Base-by-base conservation (phyloP, 2,888 invertebrate species). In the Pollenia labialis region DNA sequence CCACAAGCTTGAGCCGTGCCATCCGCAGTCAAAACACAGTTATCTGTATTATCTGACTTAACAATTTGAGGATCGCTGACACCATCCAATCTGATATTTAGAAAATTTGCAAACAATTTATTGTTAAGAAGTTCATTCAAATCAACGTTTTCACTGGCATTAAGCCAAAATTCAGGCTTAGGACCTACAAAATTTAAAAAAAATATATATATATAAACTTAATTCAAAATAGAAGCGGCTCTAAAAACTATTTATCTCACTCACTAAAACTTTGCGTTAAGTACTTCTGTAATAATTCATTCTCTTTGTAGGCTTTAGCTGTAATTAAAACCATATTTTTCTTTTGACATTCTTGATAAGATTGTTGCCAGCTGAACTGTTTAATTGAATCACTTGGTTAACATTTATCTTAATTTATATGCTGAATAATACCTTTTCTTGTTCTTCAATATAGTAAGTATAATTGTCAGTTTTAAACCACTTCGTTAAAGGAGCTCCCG, bases 391-490 rank as follows among this genome's bases (percentile, higher is more conserved):
- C 0, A 16, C 44, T 75, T 76, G 0, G 4, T 18, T 50, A 23
- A 0, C 44, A 9, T 18, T 10, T 50, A 18, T 14, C 4, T 46
- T 46, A 14, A 9, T 18, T 40, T 16, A 9, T 42, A 23, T 44
- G 23, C 7, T 52, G 0, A 32, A 32, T 32, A 4, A 32, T 66
- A 81, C 83, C 44, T 80, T 81, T 60, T 83, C 83, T 9, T 82
- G 68, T 8, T 58, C 46, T 40, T 86, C 86, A 66, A 86, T 83
- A n/a, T 76, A 86, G 11, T 83, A 86, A 0, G 86, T 86, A 11
- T 52, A 72, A 40, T 83, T 86, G 8, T 86, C 86, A 12, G 86
- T 86, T 68, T 86, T 86, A 68, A 86, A 83, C 86, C 86, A 86
- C 62, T 86, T 86, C 2, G 86, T 86, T 48, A 86, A 44, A 4